Base-by-base conservation (phyloP, 2,797 vertebrate genomes). In the Staurois parvus region DNA sequence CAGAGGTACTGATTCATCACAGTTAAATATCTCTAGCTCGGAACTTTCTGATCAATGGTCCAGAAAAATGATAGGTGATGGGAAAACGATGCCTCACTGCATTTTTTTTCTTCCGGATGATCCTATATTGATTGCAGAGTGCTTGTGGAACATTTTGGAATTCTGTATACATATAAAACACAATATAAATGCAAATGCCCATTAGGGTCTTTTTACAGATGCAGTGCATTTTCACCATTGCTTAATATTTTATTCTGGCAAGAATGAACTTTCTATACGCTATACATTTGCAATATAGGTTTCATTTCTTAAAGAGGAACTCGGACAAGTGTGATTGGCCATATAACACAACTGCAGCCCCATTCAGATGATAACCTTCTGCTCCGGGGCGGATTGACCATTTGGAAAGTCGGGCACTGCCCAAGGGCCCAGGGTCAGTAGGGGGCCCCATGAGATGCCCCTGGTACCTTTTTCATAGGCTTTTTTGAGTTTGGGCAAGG, bases 171-270 rank as follows among this genome's bases (percentile, higher is more conserved):
- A 76, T 72, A 81, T 37, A 81, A 85, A 81, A 85, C 45, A 81
- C 64, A 85, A 85, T 85, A 81, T 70, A 85, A 81, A 85, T 85
- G 84, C 45, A 81, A 76, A 85, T 84, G 64, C 45, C 72, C 72
- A 76, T 85, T 81, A 81, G 68, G 32, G 26, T 64, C 48, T 80
- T n/a, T n/a, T n/a, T 84, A 62, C 32, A 26, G 73, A 40, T 68
- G 81, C 26, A 64, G 59, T 42, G 52, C 11, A 32, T 72, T 13
- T 72, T 45, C 48, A 34, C 37, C 6, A n/a, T 62, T 32, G 45
- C 66, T 72, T 34, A 70, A 79, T 73, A 72, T 72, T 64, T 79
- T 79, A 11, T 72, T 24, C 42, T 32, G 6, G 42, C 19, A 29
- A 32, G 28, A 52, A 24, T 79, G 13, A 2, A 21, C 8, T 70